Conservation (phyloP, 2,888 invertebrate species). For the Callinectes sapidus region DNA sequence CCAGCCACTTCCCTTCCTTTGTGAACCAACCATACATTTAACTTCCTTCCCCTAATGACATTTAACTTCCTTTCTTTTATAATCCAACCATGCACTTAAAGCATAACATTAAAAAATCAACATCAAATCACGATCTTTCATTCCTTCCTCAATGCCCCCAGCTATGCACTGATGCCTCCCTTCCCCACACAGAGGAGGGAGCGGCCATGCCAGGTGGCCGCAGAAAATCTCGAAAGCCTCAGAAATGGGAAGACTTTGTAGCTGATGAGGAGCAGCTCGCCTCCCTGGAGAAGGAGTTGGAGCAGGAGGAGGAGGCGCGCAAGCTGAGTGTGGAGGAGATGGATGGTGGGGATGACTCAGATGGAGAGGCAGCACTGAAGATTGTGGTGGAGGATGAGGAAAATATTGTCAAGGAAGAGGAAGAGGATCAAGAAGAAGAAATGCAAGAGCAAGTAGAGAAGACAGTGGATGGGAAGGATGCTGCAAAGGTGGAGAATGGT, state of each 20-base stretch:
- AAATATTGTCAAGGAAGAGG: not conserved
- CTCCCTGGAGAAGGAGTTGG: conserved; percentile 51
- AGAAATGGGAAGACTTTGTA: conserved; percentile 60
- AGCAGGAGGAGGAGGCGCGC: conserved; percentile 48
- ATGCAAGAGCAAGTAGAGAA: not conserved
- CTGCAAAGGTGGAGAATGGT: not conserved
- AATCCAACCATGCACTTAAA: not conserved
- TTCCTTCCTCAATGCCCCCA: not conserved
- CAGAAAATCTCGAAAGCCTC: conserved; percentile 58
- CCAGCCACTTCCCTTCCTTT: too few species aligned
- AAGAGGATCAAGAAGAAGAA: not conserved
- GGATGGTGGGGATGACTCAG: not conserved
- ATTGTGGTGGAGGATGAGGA: conserved; percentile 34
- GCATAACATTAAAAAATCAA: not conserved
- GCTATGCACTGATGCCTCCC: not conserved
- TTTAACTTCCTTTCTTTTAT: not conserved
- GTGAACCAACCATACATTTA: too few species aligned
- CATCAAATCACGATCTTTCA: not conserved
- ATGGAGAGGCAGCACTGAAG: conserved; percentile 13
- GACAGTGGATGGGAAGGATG: not conserved
- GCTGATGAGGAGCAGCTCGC: conserved; percentile 60
- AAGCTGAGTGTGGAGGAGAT: conserved; percentile 37
- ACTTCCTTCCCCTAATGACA: too few species aligned
- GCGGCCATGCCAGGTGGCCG: conserved; percentile 48
- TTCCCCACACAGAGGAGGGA: not conserved